Evolutionary conservation across 2,797 vertebrate genomes (phyloP).

Genomic region (Podarcis lilfordi): DNA sequence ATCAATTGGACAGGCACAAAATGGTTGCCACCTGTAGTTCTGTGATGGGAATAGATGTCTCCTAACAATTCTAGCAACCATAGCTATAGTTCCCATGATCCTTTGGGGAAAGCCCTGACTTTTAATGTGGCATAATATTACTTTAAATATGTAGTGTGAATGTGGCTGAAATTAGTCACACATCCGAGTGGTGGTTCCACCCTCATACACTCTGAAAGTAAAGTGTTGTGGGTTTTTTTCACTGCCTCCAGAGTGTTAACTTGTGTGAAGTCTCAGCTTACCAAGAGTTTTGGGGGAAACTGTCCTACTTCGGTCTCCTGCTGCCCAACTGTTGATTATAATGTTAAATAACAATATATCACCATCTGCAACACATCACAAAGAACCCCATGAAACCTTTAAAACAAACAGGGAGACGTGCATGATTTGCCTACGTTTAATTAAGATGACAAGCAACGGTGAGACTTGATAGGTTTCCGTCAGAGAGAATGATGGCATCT

Average conservation of each 20-base stretch:
- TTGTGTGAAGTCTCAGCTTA: neutral
- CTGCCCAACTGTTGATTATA: neutral
- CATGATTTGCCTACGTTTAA: neutral
- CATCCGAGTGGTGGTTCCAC: neutral
- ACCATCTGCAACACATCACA: neutral
- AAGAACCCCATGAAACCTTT: neutral
- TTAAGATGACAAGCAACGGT: neutral
- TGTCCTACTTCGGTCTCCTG: neutral
- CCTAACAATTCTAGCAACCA: no score
- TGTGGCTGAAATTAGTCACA: no score
- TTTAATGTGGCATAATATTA: no score
- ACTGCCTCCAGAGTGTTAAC: neutral
- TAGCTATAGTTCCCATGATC: no score
- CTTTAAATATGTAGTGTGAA: no score
- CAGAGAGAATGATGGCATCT: slow-evolving; percentile 13
- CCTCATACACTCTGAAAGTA: neutral
- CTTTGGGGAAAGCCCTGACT: no score
- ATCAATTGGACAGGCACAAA: no score
- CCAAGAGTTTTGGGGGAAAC: neutral
- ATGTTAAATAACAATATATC: neutral
- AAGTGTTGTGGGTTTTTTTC: no score
- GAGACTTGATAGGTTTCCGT: neutral
- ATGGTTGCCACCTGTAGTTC: no score
- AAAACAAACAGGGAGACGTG: neutral
- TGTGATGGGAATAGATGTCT: no score